Conservation (phyloP, 92 coral and sea anemone species). For the Pocillopora grandis region DNA sequence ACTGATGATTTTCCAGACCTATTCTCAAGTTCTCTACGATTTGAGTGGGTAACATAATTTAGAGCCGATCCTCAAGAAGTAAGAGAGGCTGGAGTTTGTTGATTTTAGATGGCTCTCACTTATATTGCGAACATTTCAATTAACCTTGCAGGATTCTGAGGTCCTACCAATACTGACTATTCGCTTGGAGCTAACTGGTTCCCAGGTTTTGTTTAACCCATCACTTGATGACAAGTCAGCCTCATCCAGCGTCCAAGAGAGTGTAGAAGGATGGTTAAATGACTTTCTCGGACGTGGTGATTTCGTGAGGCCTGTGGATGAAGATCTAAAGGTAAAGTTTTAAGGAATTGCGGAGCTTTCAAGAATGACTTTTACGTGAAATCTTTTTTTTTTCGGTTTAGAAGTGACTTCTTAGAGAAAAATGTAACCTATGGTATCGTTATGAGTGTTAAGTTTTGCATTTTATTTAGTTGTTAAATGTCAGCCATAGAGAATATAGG, state of each 20-base stretch:
- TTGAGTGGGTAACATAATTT: no score
- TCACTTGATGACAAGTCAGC: conserved; percentile 89
- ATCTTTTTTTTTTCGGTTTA: no score
- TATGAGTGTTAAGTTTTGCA: no score
- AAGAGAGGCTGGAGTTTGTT: not conserved
- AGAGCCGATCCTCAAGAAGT: no score
- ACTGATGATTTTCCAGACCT: no score
- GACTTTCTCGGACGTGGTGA: conserved; percentile 91
- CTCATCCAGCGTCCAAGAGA: conserved; percentile 87
- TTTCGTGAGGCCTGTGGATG: conserved; percentile 79
- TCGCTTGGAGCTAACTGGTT: conserved; percentile 93
- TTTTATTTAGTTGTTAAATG: no score
- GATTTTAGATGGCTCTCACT: not conserved
- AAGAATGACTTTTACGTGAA: no score
- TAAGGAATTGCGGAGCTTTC: not conserved
- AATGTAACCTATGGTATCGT: no score
- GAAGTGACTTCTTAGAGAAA: no score
- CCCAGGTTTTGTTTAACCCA: conserved; percentile 93
- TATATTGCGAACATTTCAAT: not conserved
- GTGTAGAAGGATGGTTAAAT: conserved; percentile 74
- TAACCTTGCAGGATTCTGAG: conserved; percentile 60
- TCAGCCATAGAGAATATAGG: no score
- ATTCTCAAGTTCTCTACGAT: no score
- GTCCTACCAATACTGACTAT: conserved; percentile 76
- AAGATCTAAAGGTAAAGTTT: conserved; percentile 68